These are phyloP conservation scores for Drosophila barbarae DNA, from an alignment of 2,888 invertebrate genomes.

Conservation along the genomic window DNA sequence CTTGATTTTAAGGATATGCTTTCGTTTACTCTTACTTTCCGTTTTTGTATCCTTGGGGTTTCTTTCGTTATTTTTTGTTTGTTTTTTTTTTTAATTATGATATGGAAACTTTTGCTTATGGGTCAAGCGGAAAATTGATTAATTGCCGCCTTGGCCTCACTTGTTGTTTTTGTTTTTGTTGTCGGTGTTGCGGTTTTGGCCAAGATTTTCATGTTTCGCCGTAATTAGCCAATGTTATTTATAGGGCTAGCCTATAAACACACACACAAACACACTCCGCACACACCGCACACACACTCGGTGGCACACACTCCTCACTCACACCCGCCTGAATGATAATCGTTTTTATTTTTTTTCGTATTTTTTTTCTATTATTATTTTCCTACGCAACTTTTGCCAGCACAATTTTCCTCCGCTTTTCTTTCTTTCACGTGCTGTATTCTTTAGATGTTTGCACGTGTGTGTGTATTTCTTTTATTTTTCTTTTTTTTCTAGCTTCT, in stretches of 20 bases:
- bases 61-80: constrained; percentile 22
- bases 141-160: constrained; percentile 55
- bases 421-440: constrained; percentile 29
- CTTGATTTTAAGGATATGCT: constrained; percentile 19
- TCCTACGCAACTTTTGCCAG: constrained; percentile 22
- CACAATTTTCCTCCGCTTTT: constrained; percentile 42
- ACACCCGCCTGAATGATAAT: constrained; percentile 56
- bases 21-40: constrained; percentile 11
- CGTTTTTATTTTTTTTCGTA: constrained; percentile 53
- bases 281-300: not conserved
- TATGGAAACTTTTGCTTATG: constrained; percentile 58
- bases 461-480: constrained; percentile 39
- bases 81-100: constrained; percentile 61
- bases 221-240: constrained; percentile 73
- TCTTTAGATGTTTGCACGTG: constrained; percentile 1
- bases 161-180: constrained; percentile 21
- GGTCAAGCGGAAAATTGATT: constrained; percentile 74
- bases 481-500: constrained; percentile 25
- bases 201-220: constrained; percentile 71
- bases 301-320: constrained; percentile 1
- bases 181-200: constrained; percentile 46
- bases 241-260: constrained; percentile 42
- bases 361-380: constrained; percentile 36
- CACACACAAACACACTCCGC: constrained; percentile 4
- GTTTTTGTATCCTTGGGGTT: constrained; percentile 13